A percentile compares a stretch with the other conserved stretches of the same genome.
Evolutionary conservation across 2,888 invertebrate genomes (phyloP).

Genomic region (Rhimphoctona megacephalus): DNA sequence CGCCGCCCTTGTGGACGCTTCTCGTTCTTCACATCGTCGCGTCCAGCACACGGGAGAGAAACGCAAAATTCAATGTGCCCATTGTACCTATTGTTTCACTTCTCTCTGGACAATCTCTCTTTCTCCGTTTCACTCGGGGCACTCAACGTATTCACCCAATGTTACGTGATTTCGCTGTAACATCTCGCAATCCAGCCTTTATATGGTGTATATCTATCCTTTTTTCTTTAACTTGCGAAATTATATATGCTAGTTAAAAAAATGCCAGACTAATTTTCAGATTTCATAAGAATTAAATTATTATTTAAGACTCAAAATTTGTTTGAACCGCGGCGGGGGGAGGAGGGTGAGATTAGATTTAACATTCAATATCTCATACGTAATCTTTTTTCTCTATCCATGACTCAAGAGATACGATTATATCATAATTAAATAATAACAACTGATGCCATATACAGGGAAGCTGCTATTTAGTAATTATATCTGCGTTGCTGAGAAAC

Average conservation of each 20-base stretch:
- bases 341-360: neutral
- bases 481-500: conserved; percentile 44
- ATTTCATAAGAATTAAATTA: neutral
- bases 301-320: neutral
- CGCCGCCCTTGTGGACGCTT: conserved; percentile 31
- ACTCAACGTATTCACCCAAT: conserved; percentile 38
- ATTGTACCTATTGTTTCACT: conserved; percentile 69
- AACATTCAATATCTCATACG: neutral
- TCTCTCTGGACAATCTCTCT: conserved; percentile 52
- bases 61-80: conserved; percentile 67
- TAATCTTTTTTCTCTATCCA: neutral
- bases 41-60: conserved; percentile 61
- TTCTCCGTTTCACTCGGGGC: conserved; percentile 30
- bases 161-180: conserved; percentile 62
- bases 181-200: conserved; percentile 37
- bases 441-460: conserved; percentile 38
- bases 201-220: neutral
- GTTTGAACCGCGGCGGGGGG: neutral
- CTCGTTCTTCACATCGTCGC: conserved; percentile 64
- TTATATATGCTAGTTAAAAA: neutral
- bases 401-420: conserved; percentile 62
- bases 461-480: conserved; percentile 38
- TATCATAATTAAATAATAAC: conserved; percentile 64
- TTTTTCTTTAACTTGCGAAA: neutral
- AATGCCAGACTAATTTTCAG: neutral